Evolutionary conservation across 2,888 invertebrate genomes (phyloP).

Genomic region (Apamea monoglypha): DNA sequence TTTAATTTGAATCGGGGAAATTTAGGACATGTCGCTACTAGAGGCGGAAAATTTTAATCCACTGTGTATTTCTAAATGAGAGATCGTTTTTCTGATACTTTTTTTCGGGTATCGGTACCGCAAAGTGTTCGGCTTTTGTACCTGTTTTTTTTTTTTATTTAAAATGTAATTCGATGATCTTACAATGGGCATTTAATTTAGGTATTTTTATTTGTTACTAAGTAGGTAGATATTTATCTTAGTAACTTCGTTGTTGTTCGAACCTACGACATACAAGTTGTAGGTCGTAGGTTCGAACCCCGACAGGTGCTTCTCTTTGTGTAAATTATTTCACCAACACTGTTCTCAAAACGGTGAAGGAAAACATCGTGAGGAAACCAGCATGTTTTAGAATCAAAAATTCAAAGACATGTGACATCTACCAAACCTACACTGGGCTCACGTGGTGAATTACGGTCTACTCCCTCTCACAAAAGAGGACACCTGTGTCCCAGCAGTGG

Average conservation of each 20-base stretch:
- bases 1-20: constrained; percentile 63
- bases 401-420: not conserved
- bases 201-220: not conserved
- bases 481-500: not conserved
- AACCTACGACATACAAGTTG: too few species aligned
- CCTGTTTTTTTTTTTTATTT: not conserved
- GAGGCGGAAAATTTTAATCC: constrained; percentile 43
- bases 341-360: not conserved
- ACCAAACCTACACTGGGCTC: not conserved
- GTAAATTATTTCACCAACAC: not conserved
- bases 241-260: too few species aligned
- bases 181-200: not conserved
- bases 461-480: not conserved
- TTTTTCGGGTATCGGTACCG: not conserved
- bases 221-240: not conserved
- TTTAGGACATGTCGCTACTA: constrained; percentile 41
- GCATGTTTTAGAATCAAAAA: too few species aligned
- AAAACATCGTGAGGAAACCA: not conserved
- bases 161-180: too few species aligned
- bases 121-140: not conserved
- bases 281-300: not conserved
- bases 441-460: not conserved
- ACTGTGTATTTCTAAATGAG: constrained; percentile 33
- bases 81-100: constrained; percentile 8
- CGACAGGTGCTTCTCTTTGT: not conserved